Evolutionary conservation across 2,113 vertebrate genomes (phyloP), one percentile per base, ranked within the genome.

Genomic region (Hippolais icterina): DNA sequence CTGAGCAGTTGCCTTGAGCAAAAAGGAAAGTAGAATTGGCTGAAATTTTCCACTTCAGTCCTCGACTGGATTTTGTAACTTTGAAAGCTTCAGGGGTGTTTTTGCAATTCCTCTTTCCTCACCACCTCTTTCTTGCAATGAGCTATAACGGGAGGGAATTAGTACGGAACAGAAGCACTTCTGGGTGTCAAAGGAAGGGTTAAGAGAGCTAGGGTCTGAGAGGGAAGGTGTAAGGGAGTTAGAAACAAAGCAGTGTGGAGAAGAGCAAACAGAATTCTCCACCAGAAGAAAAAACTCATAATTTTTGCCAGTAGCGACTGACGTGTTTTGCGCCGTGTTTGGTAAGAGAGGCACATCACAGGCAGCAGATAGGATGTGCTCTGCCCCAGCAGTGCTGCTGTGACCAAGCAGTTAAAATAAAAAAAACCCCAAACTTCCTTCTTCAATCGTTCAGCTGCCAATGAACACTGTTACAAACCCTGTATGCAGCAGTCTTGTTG

Each of bases 341-440:
- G 82, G 66, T 65, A 90, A 52, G 16, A 60, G 23, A 54, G 52
- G 70, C 39, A 85, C 70, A 68, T 10, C 4, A 1, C 84, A 87
- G 70, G 75, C 78, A 76, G 88, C 72, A 82, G 75, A 56, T 33
- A 72, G 78, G 68, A 83, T 0, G 0, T 60, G 66, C 28, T 72
- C 71, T 90, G 28, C 41, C 31, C 44, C 63, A 4, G 1, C 54
- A 83, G 41, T 16, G 28, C 78, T 91, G 61, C 85, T 85, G 44
- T 53, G 69, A 85, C 61, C 87, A 90, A 85, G 44, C 44, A 72
- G 66, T 57, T 88, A 72, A 87, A 89, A 57, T 7, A 80, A 79
- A 90, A 87, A 89, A 21, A 35, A 91, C n/a, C n/a, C n/a, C n/a
- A n/a, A 95, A 91, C 72, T 87, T 94, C 57, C 65, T 81, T 91